Evolutionary conservation across 2,888 invertebrate species (phyloP), one percentile per base, ranked within the genome.

Genomic region (Oligia fasciuncula): DNA sequence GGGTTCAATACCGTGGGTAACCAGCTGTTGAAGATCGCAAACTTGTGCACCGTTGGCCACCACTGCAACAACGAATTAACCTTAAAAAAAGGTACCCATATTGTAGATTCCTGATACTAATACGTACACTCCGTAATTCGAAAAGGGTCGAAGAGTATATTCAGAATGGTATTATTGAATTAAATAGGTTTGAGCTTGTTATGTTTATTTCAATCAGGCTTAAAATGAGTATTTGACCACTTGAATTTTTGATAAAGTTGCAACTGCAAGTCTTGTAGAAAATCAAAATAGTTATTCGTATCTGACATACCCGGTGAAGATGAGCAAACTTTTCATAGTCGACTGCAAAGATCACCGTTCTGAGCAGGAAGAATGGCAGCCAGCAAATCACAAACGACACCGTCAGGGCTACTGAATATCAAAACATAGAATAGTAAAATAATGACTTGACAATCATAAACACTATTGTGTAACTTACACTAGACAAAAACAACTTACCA

Each of bases 331-430:
- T 89, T 9, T 88, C 83, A 63, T 93, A 80, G 67, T 95, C 92
- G 62, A 89, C 87, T 2, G 88, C 83, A 87, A 93, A 92, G 78
- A 94, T 88, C n/a, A 94, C 66, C 49, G 94, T 86, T 57, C 95
- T 89, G 73, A 95, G 81, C 13, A 87, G 84, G 88, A 95, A 95
- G 89, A 92, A 95, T 46, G 96, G 96, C 76, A 95, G 87, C 96
- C 96, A 96, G 91, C 96, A 96, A 51, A 95, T 89, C 85, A 96
- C 88, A 89, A 96, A 96, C 5, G 96, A 95, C 85, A 95, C 87
- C 90, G 96, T 96, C 91, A 96, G 90, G 77, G 95, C 95, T 92
- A 94, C 96, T 96, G 93, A 91, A 94, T 88, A 91, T 80, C 67
- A 80, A 85, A 84, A 81, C 43, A 79, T 65, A 54, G 35, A 46